Percentiles rank a stretch among this genome's conserved stretches.
These are phyloP conservation scores for Notodonta dromedarius DNA, from an alignment of 2,888 invertebrate species.

Conservation along the genomic window DNA sequence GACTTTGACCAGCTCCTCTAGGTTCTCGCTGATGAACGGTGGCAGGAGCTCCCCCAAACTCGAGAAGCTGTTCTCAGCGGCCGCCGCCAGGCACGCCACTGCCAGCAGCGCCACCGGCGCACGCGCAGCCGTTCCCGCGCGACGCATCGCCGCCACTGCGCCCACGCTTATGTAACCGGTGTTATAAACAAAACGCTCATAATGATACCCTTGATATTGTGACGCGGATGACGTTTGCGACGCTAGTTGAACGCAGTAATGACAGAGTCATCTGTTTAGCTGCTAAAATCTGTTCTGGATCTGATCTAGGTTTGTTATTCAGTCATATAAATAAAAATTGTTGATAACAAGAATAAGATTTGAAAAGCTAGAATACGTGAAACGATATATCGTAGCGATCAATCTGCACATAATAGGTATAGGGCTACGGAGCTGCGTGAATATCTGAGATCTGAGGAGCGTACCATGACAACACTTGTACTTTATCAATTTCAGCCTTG, in stretches of 20 bases:
- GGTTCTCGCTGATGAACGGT: constrained; percentile 45
- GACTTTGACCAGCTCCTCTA: constrained; percentile 54
- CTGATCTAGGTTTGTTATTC: no score
- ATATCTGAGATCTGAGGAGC: no score
- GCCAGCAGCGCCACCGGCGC: constrained; percentile 21
- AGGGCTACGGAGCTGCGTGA: no score
- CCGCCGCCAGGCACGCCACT: constrained; percentile 14
- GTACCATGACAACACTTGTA: no score
- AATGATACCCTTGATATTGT: constrained; percentile 12
- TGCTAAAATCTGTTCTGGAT: not conserved
- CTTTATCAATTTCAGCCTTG: no score
- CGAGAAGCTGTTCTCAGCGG: constrained; percentile 39
- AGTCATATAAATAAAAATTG: no score
- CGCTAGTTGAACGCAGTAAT: constrained; percentile 3
- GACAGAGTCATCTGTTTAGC: not conserved
- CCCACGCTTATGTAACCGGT: constrained; percentile 38
- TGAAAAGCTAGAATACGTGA: no score
- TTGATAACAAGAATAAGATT: no score
- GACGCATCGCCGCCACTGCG: constrained; percentile 40
- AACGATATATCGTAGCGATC: no score
- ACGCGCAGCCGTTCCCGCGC: constrained; percentile 23
- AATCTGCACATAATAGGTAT: no score
- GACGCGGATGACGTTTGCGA: not conserved
- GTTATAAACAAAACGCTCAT: constrained; percentile 39
- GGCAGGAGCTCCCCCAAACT: constrained; percentile 48